Conservation (phyloP, 64 coral and sea anemone species). For the Montipora capricornis region DNA sequence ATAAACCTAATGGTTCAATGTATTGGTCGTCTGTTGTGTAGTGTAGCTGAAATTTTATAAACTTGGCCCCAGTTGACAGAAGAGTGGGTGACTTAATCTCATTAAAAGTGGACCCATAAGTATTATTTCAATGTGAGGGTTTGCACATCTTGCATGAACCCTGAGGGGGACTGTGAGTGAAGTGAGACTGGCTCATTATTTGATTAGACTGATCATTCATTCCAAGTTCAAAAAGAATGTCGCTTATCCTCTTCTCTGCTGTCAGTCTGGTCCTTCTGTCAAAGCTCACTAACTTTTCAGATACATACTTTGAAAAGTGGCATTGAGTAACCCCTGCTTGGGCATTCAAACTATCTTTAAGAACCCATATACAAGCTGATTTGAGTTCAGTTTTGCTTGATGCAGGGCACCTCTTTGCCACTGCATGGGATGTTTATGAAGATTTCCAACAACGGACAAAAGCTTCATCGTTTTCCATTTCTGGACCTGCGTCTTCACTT, state of each 20-base stretch:
- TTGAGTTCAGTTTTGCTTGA: background rate
- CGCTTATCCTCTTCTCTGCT: background rate
- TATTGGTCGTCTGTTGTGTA: no score
- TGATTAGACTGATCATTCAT: no score
- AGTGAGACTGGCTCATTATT: no score
- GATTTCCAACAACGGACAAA: background rate
- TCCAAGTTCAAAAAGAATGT: background rate
- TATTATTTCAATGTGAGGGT: no score
- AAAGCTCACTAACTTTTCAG: background rate
- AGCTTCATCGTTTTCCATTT: background rate
- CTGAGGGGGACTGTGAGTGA: no score
- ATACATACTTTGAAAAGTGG: background rate
- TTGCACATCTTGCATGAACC: no score
- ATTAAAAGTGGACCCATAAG: no score
- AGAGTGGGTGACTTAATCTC: no score
- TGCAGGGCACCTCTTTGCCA: background rate
- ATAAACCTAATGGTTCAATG: no score
- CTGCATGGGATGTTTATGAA: background rate
- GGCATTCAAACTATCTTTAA: background rate
- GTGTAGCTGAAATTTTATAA: no score
- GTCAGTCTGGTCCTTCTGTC: background rate
- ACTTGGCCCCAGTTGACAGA: no score
- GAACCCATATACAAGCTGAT: background rate
- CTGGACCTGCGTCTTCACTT: background rate
- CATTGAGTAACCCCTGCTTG: constrained; percentile 2